phyloP scores from a whole-genome alignment of 2,113 vertebrate species.

The Lepus timidus region DNA sequence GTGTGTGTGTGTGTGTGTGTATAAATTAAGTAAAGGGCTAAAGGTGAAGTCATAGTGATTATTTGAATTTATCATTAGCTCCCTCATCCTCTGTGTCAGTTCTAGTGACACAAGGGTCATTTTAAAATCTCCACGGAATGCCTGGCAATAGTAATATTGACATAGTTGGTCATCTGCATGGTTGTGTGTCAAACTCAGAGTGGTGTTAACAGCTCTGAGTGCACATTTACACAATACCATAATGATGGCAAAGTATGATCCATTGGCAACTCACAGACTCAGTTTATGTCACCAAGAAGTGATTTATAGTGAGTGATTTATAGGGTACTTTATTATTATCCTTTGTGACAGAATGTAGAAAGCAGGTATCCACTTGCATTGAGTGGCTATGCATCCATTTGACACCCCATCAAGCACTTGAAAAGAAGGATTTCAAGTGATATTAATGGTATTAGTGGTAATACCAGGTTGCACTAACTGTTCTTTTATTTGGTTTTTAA shows the following conservation, averaged over 20 bases:
- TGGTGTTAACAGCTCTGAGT: constrained; percentile 56
- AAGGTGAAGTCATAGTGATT: not conserved
- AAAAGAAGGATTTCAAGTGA: constrained; percentile 59
- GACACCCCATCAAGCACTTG: not conserved
- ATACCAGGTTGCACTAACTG: constrained; percentile 43
- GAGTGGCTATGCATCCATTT: not conserved
- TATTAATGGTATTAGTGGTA: constrained; percentile 54
- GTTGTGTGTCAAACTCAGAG: not conserved
- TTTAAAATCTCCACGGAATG: constrained; percentile 27
- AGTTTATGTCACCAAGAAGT: constrained; percentile 36
- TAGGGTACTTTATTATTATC: not conserved
- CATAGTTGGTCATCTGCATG: not conserved
- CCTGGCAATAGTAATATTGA: not conserved
- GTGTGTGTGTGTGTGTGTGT: not conserved
- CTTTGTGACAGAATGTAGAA: constrained; percentile 34
- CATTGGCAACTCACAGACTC: constrained; percentile 17
- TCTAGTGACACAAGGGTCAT: constrained; percentile 19
- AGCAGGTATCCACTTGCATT: not conserved
- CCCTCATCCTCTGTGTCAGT: constrained; percentile 22
- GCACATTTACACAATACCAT: not conserved
- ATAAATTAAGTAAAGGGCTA: not conserved
- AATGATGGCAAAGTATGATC: constrained; percentile 50
- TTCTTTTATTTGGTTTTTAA: constrained; percentile 62
- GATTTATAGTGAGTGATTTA: not conserved
- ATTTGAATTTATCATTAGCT: constrained; percentile 19